These are phyloP conservation scores for Indicator indicator DNA, from an alignment of 2,113 vertebrate genomes.

Conservation along the genomic window DNA sequence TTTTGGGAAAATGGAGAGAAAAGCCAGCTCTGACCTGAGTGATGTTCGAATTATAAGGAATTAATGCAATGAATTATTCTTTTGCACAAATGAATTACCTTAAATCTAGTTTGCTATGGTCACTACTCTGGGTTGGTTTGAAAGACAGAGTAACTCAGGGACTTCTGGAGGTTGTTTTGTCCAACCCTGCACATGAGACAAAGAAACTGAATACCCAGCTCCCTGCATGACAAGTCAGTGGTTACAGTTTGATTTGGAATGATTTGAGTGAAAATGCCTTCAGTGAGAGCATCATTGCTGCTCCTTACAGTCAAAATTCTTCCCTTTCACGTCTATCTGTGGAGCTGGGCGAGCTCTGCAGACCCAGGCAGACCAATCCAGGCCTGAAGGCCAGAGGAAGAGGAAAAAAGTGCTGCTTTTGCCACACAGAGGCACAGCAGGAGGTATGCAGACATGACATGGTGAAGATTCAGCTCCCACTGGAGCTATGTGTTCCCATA, in stretches of 20 bases:
- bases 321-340: rapidly evolving
- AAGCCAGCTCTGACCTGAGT: neutral
- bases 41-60: neutral
- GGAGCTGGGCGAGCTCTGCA: neutral
- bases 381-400: neutral
- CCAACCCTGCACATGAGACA: neutral
- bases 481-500: neutral
- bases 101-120: neutral
- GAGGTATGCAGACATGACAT: neutral
- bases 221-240: neutral
- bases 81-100: neutral
- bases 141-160: neutral
- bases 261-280: neutral
- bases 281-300: neutral
- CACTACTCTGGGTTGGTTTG: neutral
- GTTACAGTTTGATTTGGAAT: neutral
- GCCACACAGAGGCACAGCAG: rapidly evolving
- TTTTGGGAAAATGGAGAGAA: neutral
- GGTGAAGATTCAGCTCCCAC: neutral
- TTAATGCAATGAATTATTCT: neutral
- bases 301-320: neutral
- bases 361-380: neutral
- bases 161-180: neutral
- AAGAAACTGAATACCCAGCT: neutral
- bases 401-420: neutral